Conservation (phyloP, 2,888 invertebrate genomes). For the Lobophora halterata region DNA sequence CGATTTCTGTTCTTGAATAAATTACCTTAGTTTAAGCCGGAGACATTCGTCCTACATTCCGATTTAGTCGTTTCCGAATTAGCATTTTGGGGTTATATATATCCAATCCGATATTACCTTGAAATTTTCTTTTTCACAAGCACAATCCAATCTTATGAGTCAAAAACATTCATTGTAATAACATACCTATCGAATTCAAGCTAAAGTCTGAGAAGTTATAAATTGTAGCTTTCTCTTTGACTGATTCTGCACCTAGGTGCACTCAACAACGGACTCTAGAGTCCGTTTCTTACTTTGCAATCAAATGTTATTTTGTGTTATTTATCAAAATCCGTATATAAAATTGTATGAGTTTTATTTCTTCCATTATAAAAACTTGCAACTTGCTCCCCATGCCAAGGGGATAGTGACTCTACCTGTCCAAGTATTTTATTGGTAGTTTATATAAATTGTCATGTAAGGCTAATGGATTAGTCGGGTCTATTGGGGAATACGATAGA, state of each 20-base stretch:
- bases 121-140: too few relatives aligned
- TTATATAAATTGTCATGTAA: constrained; percentile 71
- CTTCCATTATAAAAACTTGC: constrained; percentile 8
- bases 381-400: constrained; percentile 47
- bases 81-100: constrained; percentile 29
- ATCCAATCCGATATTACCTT: constrained; percentile 15
- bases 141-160: too few relatives aligned
- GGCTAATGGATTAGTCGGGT: constrained; percentile 71
- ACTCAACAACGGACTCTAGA: too few relatives aligned
- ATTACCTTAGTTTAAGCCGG: constrained; percentile 48
- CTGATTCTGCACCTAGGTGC: too few relatives aligned
- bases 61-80: constrained; percentile 26
- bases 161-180: too few relatives aligned
- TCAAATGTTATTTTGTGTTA: too few relatives aligned
- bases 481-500: constrained; percentile 42
- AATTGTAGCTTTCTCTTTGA: too few relatives aligned
- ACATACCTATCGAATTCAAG: too few relatives aligned
- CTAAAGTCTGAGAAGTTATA: too few relatives aligned
- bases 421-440: constrained; percentile 61
- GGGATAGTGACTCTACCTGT: constrained; percentile 49
- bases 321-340: not conserved
- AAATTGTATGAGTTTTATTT: not conserved
- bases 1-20: constrained; percentile 61
- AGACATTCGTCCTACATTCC: constrained; percentile 33
- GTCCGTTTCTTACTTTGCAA: too few relatives aligned